Percentiles rank a stretch among this genome's conserved stretches.
Evolutionary conservation across 2,113 vertebrate species (phyloP).

Genomic region (Telmatochromis sp.): DNA sequence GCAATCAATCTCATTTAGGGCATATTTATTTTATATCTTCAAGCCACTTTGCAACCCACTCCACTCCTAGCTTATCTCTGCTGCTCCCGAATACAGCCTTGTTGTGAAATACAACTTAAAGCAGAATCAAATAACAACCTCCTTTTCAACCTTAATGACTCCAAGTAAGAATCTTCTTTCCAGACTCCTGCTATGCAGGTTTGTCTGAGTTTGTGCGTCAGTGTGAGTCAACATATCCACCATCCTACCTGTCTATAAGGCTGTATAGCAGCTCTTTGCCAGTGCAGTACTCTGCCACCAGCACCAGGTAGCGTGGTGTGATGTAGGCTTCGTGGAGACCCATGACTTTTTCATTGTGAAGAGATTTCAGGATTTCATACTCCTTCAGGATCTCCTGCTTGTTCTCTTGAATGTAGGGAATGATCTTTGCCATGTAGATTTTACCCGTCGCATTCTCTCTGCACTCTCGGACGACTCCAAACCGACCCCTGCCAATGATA

Average conservation of each 20-base stretch:
- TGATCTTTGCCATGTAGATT: constrained; percentile 89
- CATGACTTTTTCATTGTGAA: constrained; percentile 87
- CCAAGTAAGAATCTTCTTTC: neutral
- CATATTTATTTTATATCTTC: neutral
- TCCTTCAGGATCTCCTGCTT: constrained; percentile 83
- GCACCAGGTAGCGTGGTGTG: constrained; percentile 91
- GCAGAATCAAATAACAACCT: neutral
- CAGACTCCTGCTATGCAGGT: neutral
- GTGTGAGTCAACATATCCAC: neutral
- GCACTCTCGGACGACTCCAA: constrained; percentile 86
- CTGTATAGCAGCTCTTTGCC: constrained; percentile 90
- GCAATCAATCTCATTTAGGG: neutral
- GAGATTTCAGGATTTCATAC: constrained; percentile 85
- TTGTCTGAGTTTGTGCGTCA: neutral
- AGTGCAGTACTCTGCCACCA: constrained; percentile 85
- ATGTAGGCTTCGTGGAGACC: constrained; percentile 90
- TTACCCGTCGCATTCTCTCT: constrained; percentile 87
- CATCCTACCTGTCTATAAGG: constrained; percentile 81
- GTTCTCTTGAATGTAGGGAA: constrained; percentile 80
- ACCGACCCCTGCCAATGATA: constrained; percentile 77
- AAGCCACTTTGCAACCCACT: neutral
- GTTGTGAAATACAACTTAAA: neutral
- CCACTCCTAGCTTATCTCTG: neutral
- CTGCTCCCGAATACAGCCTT: neutral
- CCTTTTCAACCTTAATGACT: neutral